Evolutionary conservation across 1,140 invertebrate genomes (phyloP).

Genomic region (Eubasilissa regina): DNA sequence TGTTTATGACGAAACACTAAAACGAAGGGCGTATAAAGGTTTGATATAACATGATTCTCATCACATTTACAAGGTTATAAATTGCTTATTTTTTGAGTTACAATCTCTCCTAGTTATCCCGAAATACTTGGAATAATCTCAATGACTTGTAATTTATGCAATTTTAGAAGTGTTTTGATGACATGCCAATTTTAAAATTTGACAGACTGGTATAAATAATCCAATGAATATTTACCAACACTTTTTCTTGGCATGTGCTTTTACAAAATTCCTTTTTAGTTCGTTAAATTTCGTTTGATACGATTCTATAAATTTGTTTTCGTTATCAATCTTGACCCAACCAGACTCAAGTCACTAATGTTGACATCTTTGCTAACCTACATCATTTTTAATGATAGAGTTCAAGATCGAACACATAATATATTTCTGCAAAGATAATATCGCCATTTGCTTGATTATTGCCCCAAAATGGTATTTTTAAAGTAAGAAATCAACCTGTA

Average conservation of each 20-base stretch:
- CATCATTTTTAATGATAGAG: neutral
- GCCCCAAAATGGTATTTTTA: no score
- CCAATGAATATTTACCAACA: constrained; percentile 32
- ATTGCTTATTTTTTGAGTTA: constrained; percentile 7
- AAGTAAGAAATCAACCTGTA: no score
- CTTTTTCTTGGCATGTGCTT: constrained; percentile 25
- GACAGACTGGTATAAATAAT: constrained; percentile 3
- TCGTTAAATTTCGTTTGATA: neutral
- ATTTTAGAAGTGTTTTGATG: constrained; percentile 10
- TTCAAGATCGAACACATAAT: no score
- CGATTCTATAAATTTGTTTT: neutral
- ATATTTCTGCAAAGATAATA: no score
- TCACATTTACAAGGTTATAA: constrained; percentile 38
- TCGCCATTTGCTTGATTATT: no score
- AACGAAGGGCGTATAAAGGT: constrained; percentile 36
- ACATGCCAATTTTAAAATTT: neutral
- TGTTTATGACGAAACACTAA: neutral
- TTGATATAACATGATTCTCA: constrained; percentile 30
- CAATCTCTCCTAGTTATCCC: neutral
- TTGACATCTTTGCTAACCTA: constrained; percentile 4
- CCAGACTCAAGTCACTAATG: neutral
- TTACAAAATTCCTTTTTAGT: neutral
- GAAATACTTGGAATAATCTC: neutral
- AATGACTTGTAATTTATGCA: neutral
- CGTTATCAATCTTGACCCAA: neutral